phyloP scores from a whole-genome alignment of 2,113 vertebrate genomes.

The Cricetomys ansorgei region DNA sequence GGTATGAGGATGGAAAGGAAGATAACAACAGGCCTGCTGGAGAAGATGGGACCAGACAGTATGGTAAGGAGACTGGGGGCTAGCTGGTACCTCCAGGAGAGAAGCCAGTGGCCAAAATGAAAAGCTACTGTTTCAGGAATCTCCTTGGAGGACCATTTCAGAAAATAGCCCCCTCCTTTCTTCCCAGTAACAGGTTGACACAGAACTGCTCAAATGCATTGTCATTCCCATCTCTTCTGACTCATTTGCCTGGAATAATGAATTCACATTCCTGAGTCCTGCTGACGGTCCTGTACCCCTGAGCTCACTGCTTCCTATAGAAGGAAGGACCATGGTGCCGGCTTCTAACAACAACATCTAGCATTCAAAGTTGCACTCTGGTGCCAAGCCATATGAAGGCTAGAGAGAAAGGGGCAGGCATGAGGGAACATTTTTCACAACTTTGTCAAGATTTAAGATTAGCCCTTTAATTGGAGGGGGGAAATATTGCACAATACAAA shows the following conservation, averaged over 20 bases:
- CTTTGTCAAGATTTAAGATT: not conserved
- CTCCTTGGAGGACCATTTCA: not conserved
- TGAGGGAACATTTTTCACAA: not conserved
- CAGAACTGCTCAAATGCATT: constrained; percentile 33
- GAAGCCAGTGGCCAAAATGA: not conserved
- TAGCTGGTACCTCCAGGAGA: not conserved
- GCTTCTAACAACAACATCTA: not conserved
- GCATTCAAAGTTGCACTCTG: not conserved
- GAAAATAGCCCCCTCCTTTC: not conserved
- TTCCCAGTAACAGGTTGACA: not conserved
- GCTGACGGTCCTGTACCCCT: constrained; percentile 8
- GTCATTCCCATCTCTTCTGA: constrained; percentile 61
- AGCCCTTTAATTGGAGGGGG: not conserved
- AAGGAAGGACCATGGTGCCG: not conserved
- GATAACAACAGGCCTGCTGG: not conserved
- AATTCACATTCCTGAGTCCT: constrained; percentile 61
- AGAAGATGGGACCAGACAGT: not conserved
- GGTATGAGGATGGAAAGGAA: not conserved
- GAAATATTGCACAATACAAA: not conserved
- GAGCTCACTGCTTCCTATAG: constrained; percentile 5
- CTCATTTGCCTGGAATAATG: constrained; percentile 61
- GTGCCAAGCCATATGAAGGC: not conserved
- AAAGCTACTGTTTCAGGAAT: not conserved
- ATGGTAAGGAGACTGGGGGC: fast-evolving
- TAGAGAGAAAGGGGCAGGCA: not conserved